Conservation (phyloP, 2,888 invertebrate species). For the Eilema sororculum region DNA sequence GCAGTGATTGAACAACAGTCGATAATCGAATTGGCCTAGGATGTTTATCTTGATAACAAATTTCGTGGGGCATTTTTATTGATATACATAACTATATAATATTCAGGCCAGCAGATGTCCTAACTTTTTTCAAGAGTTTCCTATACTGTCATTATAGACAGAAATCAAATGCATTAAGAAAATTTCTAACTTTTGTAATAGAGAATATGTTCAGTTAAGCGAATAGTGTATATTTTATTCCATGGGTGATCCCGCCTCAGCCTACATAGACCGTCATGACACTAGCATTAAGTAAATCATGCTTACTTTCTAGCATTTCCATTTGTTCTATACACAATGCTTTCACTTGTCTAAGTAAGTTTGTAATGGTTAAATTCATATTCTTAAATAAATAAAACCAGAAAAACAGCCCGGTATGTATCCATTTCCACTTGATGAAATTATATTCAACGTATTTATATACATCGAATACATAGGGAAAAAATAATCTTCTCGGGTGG, state of each 20-base stretch:
- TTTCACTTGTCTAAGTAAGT: constrained; percentile 13
- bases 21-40: too few relatives aligned
- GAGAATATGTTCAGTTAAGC: constrained; percentile 12
- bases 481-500: too few relatives aligned
- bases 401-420: background rate
- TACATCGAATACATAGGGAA: too few relatives aligned
- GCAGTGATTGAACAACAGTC: too few relatives aligned
- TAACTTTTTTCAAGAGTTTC: too few relatives aligned
- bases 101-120: too few relatives aligned
- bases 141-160: too few relatives aligned
- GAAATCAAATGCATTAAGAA: background rate
- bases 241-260: constrained; percentile 33
- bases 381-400: background rate
- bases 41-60: too few relatives aligned
- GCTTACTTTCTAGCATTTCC: constrained; percentile 35
- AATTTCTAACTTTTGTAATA: background rate
- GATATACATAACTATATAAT: too few relatives aligned
- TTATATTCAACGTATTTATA: too few relatives aligned
- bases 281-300: constrained; percentile 38
- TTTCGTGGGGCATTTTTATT: too few relatives aligned
- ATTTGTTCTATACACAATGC: constrained; percentile 15
- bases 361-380: background rate
- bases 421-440: too few relatives aligned
- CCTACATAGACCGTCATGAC: constrained; percentile 27
- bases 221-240: constrained; percentile 29